phyloP scores from a whole-genome alignment of 2,888 invertebrate genomes.

The Zeuzera pyrina region DNA sequence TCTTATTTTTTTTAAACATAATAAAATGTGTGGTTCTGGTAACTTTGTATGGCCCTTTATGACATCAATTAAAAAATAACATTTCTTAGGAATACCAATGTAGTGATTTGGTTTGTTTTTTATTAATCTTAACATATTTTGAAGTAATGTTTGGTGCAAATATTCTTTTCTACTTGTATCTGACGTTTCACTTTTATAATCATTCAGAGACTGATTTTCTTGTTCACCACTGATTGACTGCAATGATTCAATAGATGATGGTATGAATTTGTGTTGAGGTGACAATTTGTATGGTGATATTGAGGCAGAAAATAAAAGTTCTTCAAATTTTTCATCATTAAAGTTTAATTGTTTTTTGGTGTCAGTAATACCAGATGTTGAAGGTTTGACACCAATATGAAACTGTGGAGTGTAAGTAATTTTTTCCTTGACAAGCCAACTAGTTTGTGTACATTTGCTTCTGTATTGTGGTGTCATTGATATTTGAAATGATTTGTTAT shows the following conservation, averaged over 20 bases:
- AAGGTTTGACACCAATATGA: constrained; percentile 4
- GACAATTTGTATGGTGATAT: constrained; percentile 8
- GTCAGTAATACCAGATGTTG: constrained; percentile 8
- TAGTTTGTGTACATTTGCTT: no score
- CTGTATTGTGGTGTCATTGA: no score
- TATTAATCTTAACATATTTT: constrained; percentile 5
- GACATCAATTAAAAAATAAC: constrained; percentile 7
- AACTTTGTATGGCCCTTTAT: constrained; percentile 2
- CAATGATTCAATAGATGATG: constrained; percentile 7
- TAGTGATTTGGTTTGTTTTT: constrained; percentile 6
- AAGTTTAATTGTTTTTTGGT: constrained; percentile 1
- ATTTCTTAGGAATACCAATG: constrained; percentile 7
- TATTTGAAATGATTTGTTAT: no score
- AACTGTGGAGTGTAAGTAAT: not conserved
- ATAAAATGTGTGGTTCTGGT: constrained; percentile 1
- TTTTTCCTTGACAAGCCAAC: not conserved
- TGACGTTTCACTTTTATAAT: no score
- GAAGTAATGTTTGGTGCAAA: constrained; percentile 2
- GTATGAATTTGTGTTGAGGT: constrained; percentile 3
- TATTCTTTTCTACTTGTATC: constrained; percentile 6
- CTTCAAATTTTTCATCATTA: constrained; percentile 7
- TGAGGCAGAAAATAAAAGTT: constrained; percentile 12
- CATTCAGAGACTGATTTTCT: no score
- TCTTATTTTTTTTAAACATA: constrained; percentile 7
- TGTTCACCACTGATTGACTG: constrained; percentile 6